Evolutionary conservation across 1,140 invertebrate species (phyloP), one percentile per base, ranked within the genome.

Genomic region (Trichomalopsis sarcophagae): DNA sequence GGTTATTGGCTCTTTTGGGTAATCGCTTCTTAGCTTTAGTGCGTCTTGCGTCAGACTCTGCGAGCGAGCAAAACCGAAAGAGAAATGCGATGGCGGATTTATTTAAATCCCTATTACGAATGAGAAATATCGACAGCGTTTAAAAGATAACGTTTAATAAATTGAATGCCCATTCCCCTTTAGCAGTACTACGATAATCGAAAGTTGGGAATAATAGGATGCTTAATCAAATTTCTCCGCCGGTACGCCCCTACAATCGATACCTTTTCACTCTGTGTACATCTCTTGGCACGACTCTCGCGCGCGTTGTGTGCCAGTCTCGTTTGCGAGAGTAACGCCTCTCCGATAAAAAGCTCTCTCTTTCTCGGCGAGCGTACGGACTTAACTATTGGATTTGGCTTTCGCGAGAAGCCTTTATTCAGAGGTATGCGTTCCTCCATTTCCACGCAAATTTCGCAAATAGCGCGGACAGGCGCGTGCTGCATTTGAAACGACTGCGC

Each of bases 1-100:
- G 55, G 55, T 62, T 62, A 62, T 62, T 62, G 21, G 55, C 55
- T 62, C 55, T 62, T 62, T 62, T 62, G 55, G 55, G 55, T 62
- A 62, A 62, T 62, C 55, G 55, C 21, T 62, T 62, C 55, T 62
- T 62, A 62, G 55, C 3, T 62, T 62, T 9, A n/a, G 17, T n/a
- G 55, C 55, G 55, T 21, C 55, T 62, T 62, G 21, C 55, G 55
- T 21, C 55, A 62, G 14, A 21, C 17, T 62, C 27, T 27, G 27
- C 27, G 27, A 27, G 27, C 27, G 27, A 27, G 27, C 27, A 27
- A 27, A 27, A 21, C 5, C 50, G 50, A 47, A 13, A 21, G 50
- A 3, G 50, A 21, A 55, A 55, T 14, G 11, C 14, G 50, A 55
- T 55, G 13, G 14, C 2, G 55, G 17, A 62, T 62, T 62, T 62